Base-by-base conservation (phyloP, 2,797 vertebrate genomes). In the Sebastes cheni region DNA sequence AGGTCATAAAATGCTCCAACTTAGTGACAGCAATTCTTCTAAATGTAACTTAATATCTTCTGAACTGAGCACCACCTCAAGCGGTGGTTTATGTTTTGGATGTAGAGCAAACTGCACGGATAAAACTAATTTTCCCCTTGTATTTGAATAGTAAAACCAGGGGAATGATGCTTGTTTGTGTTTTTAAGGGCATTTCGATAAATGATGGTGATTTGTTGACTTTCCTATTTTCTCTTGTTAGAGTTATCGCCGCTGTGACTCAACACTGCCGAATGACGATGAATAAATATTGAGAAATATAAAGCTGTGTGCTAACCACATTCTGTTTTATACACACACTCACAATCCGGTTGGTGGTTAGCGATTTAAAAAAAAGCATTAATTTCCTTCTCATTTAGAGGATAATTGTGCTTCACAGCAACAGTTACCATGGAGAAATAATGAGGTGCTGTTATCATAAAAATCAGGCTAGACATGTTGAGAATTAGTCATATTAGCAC, bases 371-470 rank as follows among this genome's bases (percentile, higher is more conserved):
- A 81, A 67, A 67, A 72, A 66, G 34, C 71, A 75, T 83, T 59
- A 8, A 75, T 86, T 83, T 83, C 7, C 52, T 42, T 77, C 72
- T 79, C 80, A 76, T 85, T 75, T 73, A 64, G 22, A 61, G 13
- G 67, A 72, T 80, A 79, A 79, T 74, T 79, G 36, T 56, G 74
- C 77, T 80, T 83, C 75, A 70, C 68, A 89, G 82, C 68, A 74
- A 61, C 60, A 68, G 64, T 78, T 71, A 52, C 52, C 16, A 46
- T 67, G 56, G 25, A 27, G 64, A 72, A 58, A 85, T 87, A 79
- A 81, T 77, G 20, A 79, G 72, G 46, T 69, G 61, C 42, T 68
- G 30, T 42, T 72, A 58, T 72, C 60, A 42, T 12, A 66, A 62
- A 20, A 84, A 68, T 75, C 54, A 70, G 36, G 16, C 22, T 7